Base-by-base conservation (phyloP, 1,140 invertebrate species). In the Papilio dardanus region DNA sequence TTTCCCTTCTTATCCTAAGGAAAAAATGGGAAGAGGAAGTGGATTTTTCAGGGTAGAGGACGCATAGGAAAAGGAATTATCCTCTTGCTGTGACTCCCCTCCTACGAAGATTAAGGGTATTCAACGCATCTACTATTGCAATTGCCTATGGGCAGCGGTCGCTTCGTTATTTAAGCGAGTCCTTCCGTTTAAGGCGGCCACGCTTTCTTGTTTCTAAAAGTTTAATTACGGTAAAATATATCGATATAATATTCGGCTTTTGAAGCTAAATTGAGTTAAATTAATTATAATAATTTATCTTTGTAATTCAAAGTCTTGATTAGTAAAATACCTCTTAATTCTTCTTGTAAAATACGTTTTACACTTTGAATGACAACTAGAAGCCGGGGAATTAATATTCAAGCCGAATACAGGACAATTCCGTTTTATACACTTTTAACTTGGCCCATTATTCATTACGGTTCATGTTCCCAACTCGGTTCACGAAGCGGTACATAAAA, bases 381-480 rank as follows among this genome's bases (percentile, higher is more conserved):
- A 76, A 77, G 79, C 83, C 77, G 77, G 77, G 69, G 83, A 82
- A 86, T 88, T 86, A 86, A 86, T 86, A 84, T 83, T 80, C 79
- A 77, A 68, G 75, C 76, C 54, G 83, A 87, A 86, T 84, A 83
- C 76, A 79, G 86, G 82, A 85, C 83, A 84, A 80, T 83, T 81
- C 80, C 83, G 85, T 88, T 87, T 87, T 81, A 86, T 85, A 84
- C 83, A 82, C 82, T 87, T 86, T 84, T 78, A 88, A 89, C 86
- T 90, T 88, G 74, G 35, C 42, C 80, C 81, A 88, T 90, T 83
- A 90, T 82, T 90, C 82, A 86, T 79, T 40, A 74, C 67, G 71
- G 74, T 83, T 76, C 78, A 83, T 81, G 80, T 82, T 83, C 83
- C 76, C 75, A 83, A 77, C 82, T 78, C 74, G n/a, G 73, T 58